Evolutionary conservation across 1,140 invertebrate species (phyloP).

Genomic region (Bilobella aurantiaca): DNA sequence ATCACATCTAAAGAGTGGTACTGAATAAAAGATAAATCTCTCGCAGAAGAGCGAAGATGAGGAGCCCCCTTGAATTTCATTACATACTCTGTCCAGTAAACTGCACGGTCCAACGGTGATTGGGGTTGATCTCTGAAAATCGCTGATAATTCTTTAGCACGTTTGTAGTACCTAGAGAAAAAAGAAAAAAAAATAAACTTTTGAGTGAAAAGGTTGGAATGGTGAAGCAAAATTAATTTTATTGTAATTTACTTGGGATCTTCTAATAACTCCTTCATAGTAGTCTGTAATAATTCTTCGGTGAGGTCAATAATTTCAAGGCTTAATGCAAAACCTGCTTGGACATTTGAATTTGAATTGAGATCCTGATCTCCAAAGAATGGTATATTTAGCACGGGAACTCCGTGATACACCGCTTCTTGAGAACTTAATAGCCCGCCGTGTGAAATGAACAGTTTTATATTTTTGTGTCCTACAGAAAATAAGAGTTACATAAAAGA

Average conservation of each 20-base stretch:
- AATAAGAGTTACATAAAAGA: slow-evolving; percentile 18
- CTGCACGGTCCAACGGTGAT: neutral
- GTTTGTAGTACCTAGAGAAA: neutral
- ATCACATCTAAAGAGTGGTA: slow-evolving; percentile 46
- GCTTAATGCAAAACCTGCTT: slow-evolving; percentile 24
- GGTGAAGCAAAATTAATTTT: neutral
- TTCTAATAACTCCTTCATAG: slow-evolving; percentile 7
- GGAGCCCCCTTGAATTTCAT: slow-evolving; percentile 49
- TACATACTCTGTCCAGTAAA: slow-evolving; percentile 48
- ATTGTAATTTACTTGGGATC: slow-evolving; percentile 10
- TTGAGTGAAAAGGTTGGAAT: no score
- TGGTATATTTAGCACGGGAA: slow-evolving; percentile 48
- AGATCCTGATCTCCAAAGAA: slow-evolving; percentile 24
- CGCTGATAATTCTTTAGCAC: neutral
- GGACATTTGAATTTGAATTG: slow-evolving; percentile 31
- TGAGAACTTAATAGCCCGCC: slow-evolving; percentile 54
- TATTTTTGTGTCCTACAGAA: slow-evolving; percentile 46
- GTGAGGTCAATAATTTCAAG: slow-evolving; percentile 17
- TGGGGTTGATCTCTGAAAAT: slow-evolving; percentile 4
- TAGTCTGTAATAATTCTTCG: slow-evolving; percentile 5
- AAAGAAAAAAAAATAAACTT: neutral
- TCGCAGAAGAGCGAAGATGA: slow-evolving; percentile 44
- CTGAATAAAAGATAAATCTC: slow-evolving; percentile 44
- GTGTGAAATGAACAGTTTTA: slow-evolving; percentile 52
- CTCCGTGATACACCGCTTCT: slow-evolving; percentile 51